Base-by-base conservation (phyloP, 2,888 invertebrate genomes). In the Cephus pygmeus region DNA sequence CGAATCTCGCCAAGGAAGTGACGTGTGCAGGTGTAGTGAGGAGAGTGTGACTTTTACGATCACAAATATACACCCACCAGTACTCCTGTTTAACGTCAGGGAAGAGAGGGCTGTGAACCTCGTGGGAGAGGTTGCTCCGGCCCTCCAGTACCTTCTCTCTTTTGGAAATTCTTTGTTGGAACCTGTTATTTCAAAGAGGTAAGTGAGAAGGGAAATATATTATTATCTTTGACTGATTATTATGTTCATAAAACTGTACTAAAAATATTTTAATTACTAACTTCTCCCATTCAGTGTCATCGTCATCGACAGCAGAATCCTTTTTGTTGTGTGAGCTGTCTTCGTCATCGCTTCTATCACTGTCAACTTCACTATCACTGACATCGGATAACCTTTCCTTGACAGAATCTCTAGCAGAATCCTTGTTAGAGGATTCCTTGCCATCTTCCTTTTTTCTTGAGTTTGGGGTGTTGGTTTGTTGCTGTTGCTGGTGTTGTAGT, bases 51-150 rank as follows among this genome's bases (percentile, higher is more conserved):
- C 96, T 97, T 92, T 98, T 99, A 87, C 97, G 95, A 93, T 99
- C 99, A 92, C 97, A 97, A 86, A 99, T 96, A 92, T 99, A 99
- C 83, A 99, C 96, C 99, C 99, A 99, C 99, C 99, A 99, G 92
- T 97, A 99, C 92, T 99, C 99, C 91, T 98, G 98, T 91, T 99
- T 98, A 89, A 96, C 95, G 91, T 96, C 96, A 6, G 99, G 98
- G 92, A 96, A 99, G 91, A 96, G 95, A 0, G 99, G 99, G 92
- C 98, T 97, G 92, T 99, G 99, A 35, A 99, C 99, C n/a, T 96
- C 94, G 91, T 99, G 99, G 23, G 99, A 99, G 85, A 96, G 94
- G 92, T 98, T 98, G 74, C 98, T 98, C 88, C 97, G 96, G 11
- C 98, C 97, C 91, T 99, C 99, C 69, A 99, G 92, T 30, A 94